Conservation (phyloP, 1,140 invertebrate species). For the Micrasema longulum region DNA sequence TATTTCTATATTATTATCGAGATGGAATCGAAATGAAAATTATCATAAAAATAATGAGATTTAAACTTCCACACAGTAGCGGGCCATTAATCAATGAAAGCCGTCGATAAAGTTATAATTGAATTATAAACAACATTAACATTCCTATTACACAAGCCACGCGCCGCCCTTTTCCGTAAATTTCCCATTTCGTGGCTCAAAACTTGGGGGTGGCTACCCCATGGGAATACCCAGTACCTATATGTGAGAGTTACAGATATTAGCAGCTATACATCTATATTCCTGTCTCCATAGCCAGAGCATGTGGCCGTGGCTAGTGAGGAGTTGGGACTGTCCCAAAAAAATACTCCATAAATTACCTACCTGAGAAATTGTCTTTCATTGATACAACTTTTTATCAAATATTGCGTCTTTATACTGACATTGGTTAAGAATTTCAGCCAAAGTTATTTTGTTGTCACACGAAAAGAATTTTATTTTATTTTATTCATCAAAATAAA, state of each 20-base stretch:
- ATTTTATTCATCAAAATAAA: too few species aligned
- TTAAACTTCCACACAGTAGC: too few species aligned
- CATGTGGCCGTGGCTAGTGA: background rate
- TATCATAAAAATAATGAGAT: too few species aligned
- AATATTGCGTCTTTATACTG: too few species aligned
- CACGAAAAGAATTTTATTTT: too few species aligned
- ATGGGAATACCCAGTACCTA: constrained; percentile 3
- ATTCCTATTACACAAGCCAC: constrained; percentile 4
- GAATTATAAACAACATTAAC: constrained; percentile 31
- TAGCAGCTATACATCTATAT: too few species aligned
- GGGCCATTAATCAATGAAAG: constrained; percentile 13
- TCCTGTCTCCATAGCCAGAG: background rate
- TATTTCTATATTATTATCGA: too few species aligned
- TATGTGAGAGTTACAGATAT: too few species aligned
- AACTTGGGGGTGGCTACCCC: background rate
- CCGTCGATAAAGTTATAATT: constrained; percentile 31
- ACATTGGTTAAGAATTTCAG: too few species aligned
- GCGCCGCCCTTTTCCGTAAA: constrained; percentile 26
- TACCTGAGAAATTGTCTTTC: constrained; percentile 4
- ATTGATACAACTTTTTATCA: background rate
- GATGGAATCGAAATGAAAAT: too few species aligned
- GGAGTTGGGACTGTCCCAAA: background rate
- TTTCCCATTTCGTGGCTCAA: constrained; percentile 18
- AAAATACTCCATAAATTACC: background rate
- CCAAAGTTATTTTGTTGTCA: too few species aligned